Conservation (phyloP, 2,888 invertebrate species). For the Apantesis nais region DNA sequence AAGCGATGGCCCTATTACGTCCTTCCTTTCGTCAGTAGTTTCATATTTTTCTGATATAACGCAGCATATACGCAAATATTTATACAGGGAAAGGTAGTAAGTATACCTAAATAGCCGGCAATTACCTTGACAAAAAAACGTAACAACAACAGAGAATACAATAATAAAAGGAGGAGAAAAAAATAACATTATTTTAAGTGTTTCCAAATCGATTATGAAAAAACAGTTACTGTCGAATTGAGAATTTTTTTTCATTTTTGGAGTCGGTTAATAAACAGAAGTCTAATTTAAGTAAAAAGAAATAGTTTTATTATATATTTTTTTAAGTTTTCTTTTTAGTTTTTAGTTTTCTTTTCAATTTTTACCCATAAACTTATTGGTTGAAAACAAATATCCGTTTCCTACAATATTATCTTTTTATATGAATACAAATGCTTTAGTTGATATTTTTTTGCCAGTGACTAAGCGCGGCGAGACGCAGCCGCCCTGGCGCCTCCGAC, state of each 20-base stretch:
- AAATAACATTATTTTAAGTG: neutral
- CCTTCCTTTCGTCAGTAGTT: neutral
- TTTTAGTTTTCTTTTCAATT: too few relatives aligned
- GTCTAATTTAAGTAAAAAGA: neutral
- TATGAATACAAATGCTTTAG: neutral
- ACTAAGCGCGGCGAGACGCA: constrained; percentile 28
- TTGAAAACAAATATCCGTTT: neutral
- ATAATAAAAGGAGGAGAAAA: neutral
- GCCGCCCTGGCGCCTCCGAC: constrained; percentile 63
- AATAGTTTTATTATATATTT: neutral
- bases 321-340: too few relatives aligned
- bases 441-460: neutral
- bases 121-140: too few relatives aligned
- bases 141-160: too few relatives aligned
- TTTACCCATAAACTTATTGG: neutral
- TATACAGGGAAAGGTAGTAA: neutral
- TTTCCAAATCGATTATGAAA: neutral
- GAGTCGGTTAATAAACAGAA: neutral
- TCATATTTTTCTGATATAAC: neutral
- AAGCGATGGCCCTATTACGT: too few relatives aligned
- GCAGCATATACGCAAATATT: neutral
- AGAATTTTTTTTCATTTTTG: too few relatives aligned
- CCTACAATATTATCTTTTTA: neutral
- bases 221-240: too few relatives aligned
- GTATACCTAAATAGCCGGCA: too few relatives aligned